Conservation (phyloP, 2,888 invertebrate genomes). For the Xestia c-nigrum region DNA sequence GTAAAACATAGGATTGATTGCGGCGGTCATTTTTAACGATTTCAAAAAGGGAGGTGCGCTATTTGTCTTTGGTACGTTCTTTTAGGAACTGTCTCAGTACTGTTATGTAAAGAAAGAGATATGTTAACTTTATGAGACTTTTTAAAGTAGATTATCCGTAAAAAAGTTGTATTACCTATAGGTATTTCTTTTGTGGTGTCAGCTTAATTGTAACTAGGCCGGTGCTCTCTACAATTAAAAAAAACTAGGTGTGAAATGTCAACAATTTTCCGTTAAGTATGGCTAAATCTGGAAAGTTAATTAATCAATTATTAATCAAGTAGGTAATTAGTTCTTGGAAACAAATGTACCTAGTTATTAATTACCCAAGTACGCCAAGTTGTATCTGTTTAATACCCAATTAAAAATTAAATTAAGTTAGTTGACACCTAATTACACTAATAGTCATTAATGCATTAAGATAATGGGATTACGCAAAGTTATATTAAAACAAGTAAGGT, state of each 20-base stretch:
- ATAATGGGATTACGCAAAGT: neutral
- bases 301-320: neutral
- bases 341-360: neutral
- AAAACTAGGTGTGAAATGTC: too few relatives aligned
- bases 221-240: neutral
- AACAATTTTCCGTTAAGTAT: neutral
- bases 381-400: neutral
- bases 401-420: neutral
- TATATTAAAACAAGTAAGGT: slow-evolving; percentile 11
- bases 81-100: neutral
- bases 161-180: neutral
- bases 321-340: neutral
- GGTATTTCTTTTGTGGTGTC: neutral
- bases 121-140: neutral
- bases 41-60: slow-evolving; percentile 2
- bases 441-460: neutral
- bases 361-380: neutral
- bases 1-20: slow-evolving; percentile 36
- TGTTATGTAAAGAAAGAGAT: neutral
- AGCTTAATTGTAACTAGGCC: neutral
- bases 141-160: too few relatives aligned
- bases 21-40: neutral
- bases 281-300: neutral
- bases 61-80: neutral
- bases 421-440: neutral